Conservation (phyloP, 2,888 invertebrate species). For the Poecilus cupreus region DNA sequence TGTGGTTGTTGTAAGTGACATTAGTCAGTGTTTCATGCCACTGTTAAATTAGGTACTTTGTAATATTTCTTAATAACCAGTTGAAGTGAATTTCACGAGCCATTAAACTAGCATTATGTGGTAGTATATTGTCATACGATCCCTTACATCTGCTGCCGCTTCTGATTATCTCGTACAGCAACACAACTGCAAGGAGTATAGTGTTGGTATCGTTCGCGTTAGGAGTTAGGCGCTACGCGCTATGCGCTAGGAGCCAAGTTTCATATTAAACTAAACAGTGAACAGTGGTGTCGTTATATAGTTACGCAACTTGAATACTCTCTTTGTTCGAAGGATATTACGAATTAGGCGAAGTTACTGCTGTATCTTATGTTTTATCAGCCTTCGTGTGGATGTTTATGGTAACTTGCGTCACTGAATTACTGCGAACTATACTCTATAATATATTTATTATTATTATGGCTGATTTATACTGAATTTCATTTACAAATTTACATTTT, state of each 20-base stretch:
- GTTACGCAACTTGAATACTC: neutral
- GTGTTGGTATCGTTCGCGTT: neutral
- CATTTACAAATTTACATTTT: no score
- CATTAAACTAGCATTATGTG: slow-evolving; percentile 44
- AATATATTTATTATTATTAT: no score
- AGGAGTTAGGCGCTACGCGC: neutral
- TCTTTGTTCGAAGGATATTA: neutral
- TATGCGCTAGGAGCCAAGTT: neutral
- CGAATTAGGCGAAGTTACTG: neutral
- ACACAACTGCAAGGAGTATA: neutral
- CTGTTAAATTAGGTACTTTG: slow-evolving; percentile 18
- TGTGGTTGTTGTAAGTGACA: neutral
- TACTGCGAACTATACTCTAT: no score
- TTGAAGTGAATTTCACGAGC: slow-evolving; percentile 35
- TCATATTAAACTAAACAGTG: neutral
- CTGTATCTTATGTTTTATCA: neutral
- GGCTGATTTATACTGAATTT: no score
- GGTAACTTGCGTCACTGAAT: neutral
- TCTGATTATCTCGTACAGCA: slow-evolving; percentile 28
- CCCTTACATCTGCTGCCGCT: slow-evolving; percentile 40
- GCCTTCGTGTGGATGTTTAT: neutral
- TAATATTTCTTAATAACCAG: slow-evolving; percentile 45
- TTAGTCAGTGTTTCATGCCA: slow-evolving; percentile 4
- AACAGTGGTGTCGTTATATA: neutral
- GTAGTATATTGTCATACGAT: slow-evolving; percentile 45